Evolutionary conservation across 2,888 invertebrate species (phyloP).

Genomic region (Drosophila barbarae): DNA sequence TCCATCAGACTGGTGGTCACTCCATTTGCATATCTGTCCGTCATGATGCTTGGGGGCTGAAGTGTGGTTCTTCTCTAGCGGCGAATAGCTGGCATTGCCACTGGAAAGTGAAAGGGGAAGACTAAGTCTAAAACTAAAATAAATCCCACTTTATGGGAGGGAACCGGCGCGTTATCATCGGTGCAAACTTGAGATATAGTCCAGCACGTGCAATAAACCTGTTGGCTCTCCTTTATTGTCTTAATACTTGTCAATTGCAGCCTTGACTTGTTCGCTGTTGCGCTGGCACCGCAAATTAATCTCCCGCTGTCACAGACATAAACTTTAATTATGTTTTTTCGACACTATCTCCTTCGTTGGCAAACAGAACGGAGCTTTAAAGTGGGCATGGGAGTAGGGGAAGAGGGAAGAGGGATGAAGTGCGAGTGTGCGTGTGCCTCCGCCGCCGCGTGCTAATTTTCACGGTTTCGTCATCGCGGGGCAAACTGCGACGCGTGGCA

Average conservation of each 20-base stretch:
- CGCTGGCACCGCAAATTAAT: conserved; percentile 27
- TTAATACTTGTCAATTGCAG: conserved; percentile 13
- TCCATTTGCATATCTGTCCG: conserved; percentile 73
- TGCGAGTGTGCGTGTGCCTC: conserved; percentile 12
- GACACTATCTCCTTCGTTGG: conserved; percentile 20
- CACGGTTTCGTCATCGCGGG: conserved; percentile 48
- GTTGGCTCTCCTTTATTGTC: background rate
- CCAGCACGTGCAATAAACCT: conserved; percentile 34
- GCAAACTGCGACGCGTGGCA: conserved; percentile 38
- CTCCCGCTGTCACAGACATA: conserved; percentile 18
- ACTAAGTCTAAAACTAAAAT: conserved; percentile 5
- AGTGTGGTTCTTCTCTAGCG: conserved; percentile 4
- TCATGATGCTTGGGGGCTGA: conserved; percentile 49
- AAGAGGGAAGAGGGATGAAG: background rate
- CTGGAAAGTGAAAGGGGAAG: conserved; percentile 34
- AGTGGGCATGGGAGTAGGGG: background rate
- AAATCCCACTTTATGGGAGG: conserved; percentile 2
- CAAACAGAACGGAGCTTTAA: conserved; percentile 27
- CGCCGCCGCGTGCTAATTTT: conserved; percentile 49
- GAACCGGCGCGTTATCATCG: conserved; percentile 3
- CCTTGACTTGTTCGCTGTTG: conserved; percentile 6
- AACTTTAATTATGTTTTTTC: conserved; percentile 24
- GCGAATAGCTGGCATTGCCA: conserved; percentile 53
- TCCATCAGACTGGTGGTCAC: conserved; percentile 69
- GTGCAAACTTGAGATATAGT: too few species aligned